A percentile compares a stretch with the other conserved stretches of the same genome.
phyloP scores from a whole-genome alignment of 2,797 vertebrate species.

The Gila robusta region DNA sequence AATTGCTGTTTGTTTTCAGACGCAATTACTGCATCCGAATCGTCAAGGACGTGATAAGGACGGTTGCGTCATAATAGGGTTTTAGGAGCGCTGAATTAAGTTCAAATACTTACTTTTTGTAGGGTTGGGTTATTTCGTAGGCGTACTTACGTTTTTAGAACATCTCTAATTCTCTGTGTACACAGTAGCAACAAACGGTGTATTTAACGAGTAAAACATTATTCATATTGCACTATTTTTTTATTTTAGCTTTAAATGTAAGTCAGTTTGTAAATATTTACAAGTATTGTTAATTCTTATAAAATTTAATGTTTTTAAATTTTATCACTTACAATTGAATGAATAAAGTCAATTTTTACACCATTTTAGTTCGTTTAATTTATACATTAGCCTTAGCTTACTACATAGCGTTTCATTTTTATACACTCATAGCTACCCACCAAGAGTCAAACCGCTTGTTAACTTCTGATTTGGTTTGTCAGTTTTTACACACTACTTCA shows the following conservation, averaged over 20 bases:
- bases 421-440: not conserved
- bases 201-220: not conserved
- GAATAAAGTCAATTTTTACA: not conserved
- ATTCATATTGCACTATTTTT: not conserved
- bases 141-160: no score
- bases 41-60: slow-evolving; percentile 50
- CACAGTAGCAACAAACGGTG: not conserved
- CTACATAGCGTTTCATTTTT: not conserved
- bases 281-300: no score
- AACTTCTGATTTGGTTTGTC: not conserved
- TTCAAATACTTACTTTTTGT: not conserved
- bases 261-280: no score
- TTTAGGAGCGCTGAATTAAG: not conserved
- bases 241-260: not conserved
- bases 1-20: slow-evolving; percentile 10
- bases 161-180: not conserved
- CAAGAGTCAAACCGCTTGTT: not conserved
- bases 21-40: not conserved
- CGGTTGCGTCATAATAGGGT: slow-evolving; percentile 32
- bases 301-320: no score
- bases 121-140: no score
- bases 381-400: not conserved
- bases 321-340: not conserved
- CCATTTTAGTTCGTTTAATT: not conserved
- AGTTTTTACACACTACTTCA: not conserved